phyloP scores from a whole-genome alignment of 2,113 vertebrate genomes.

The Pheucticus melanocephalus region DNA sequence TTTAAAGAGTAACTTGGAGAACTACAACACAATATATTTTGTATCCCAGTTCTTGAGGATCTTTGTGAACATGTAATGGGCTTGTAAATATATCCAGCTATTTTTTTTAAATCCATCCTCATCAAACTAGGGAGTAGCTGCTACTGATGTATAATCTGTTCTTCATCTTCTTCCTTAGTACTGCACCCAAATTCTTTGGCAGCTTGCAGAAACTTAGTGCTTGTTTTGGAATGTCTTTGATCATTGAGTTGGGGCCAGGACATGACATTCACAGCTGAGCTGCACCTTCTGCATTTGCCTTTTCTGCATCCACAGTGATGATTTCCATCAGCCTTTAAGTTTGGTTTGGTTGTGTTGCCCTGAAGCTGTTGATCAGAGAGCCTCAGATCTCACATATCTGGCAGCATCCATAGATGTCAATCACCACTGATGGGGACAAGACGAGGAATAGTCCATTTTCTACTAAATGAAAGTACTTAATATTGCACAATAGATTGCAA shows the following conservation, averaged over 20 bases:
- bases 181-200: conserved; percentile 70
- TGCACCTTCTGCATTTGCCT: neutral
- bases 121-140: conserved; percentile 46
- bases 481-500: neutral
- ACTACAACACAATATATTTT: neutral
- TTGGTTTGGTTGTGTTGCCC: neutral
- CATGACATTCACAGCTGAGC: conserved; percentile 19
- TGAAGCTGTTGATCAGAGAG: conserved; percentile 1
- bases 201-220: conserved; percentile 38
- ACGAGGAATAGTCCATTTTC: neutral
- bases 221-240: conserved; percentile 53
- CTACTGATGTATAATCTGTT: conserved; percentile 53
- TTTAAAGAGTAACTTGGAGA: neutral
- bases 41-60: neutral
- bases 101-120: neutral
- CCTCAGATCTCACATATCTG: neutral
- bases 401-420: neutral
- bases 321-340: neutral
- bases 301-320: neutral
- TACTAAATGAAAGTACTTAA: neutral
- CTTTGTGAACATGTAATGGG: neutral
- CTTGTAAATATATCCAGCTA: neutral
- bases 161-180: conserved; percentile 51
- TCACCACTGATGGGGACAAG: neutral
- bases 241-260: neutral